These are phyloP conservation scores for Nyctereutes procyonoides DNA, from an alignment of 2,113 vertebrate genomes.

Conservation along the genomic window DNA sequence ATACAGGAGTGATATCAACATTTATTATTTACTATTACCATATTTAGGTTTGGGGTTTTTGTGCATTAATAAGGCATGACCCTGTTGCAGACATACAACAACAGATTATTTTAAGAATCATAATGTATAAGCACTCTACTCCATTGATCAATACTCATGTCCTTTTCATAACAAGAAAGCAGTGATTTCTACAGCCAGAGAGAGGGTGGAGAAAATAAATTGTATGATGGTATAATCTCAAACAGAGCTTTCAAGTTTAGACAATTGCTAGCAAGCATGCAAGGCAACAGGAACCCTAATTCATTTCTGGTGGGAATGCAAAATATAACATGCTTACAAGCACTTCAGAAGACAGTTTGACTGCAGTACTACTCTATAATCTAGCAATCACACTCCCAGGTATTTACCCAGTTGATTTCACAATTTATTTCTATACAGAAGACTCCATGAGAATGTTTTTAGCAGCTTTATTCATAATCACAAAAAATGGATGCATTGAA, in stretches of 20 bases:
- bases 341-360: neutral
- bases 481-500: neutral
- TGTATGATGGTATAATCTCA: neutral
- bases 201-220: neutral
- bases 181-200: neutral
- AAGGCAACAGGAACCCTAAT: neutral
- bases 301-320: neutral
- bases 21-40: neutral
- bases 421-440: neutral
- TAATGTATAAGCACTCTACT: neutral
- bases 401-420: neutral
- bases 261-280: neutral
- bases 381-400: neutral
- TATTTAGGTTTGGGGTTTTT: neutral
- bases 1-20: neutral
- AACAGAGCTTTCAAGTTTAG: neutral
- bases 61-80: neutral
- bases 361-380: neutral
- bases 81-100: neutral
- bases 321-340: neutral
- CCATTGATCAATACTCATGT: neutral
- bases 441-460: neutral
- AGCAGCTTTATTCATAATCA: neutral
- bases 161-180: neutral
- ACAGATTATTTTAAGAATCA: neutral